Base-by-base conservation (phyloP, 2,888 invertebrate genomes). In the Ceramica pisi region DNA sequence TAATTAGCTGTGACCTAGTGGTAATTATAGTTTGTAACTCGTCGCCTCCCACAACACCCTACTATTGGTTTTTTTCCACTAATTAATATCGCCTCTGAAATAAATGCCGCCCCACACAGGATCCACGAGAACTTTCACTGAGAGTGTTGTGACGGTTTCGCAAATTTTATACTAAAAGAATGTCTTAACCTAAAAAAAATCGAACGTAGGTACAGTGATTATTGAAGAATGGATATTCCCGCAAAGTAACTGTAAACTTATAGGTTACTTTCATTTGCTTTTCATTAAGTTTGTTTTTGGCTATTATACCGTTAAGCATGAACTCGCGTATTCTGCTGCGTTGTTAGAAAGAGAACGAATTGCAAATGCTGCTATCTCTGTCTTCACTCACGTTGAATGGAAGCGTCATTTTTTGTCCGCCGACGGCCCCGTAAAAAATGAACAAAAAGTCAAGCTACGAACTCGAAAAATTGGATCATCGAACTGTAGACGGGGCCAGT, bases 401-500 rank as follows among this genome's bases (percentile, higher is more conserved):
- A 89, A 87, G 89, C 86, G 80, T 87, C 83, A 86, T 91, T 93
- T 94, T 94, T 94, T 93, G 89, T 86, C 81, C 88, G 88, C 71
- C 82, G 85, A 86, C 86, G 86, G 85, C 87, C 87, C 84, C 82
- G 86, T 90, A 91, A 93, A 92, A 93, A 91, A 90, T 87, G 84
- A 89, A 91, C 90, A 94, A 94, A 94, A 94, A 91, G 88, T 87
- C 84, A 72, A 86, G 88, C 87, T 85, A 89, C 90, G 90, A 91
- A 91, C 92, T 92, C 89, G 86, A 89, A 90, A 93, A 94, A 93
- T 92, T 94, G 87, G 94, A 94, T 92, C 94, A 93, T 94, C 94
- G 94, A 94, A 94, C 95, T 88, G 90, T 92, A 89, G 86, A 87
- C 87, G 91, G 91, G 93, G 90, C 92, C 92, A 93, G 88, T 89